A percentile compares a stretch with the other conserved stretches of the same genome.
phyloP scores from a whole-genome alignment of 1,140 invertebrate species.

The Zaprionus ghesquierei region DNA sequence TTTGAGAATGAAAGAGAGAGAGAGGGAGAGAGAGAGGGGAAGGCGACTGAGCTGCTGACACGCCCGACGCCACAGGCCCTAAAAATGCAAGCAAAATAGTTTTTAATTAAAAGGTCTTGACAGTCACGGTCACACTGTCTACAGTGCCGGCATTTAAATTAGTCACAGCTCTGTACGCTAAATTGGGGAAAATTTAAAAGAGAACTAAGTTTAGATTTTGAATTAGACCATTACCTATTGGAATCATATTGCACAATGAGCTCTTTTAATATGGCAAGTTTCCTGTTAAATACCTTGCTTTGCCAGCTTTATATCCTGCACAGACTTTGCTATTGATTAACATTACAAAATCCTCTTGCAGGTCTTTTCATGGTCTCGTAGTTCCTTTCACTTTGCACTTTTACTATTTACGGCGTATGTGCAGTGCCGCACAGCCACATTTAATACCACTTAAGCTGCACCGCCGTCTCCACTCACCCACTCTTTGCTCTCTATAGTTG shows the following conservation, averaged over 20 bases:
- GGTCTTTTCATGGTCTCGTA: slow-evolving; percentile 1
- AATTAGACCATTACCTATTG: background rate
- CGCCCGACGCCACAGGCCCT: slow-evolving; percentile 59
- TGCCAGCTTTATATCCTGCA: background rate
- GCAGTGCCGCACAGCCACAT: slow-evolving; percentile 12
- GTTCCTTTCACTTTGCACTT: background rate
- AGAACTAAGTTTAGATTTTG: background rate
- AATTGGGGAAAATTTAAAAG: background rate
- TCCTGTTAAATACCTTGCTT: background rate
- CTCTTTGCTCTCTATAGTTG: background rate
- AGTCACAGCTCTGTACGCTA: slow-evolving; percentile 5
- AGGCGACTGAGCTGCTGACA: slow-evolving; percentile 1
- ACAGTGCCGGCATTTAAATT: slow-evolving; percentile 46
- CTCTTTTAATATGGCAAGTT: no score
- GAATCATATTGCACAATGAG: background rate
- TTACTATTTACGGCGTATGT: slow-evolving; percentile 16
- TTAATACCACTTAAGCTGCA: slow-evolving; percentile 31
- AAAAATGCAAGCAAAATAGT: slow-evolving; percentile 79
- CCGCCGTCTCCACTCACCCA: background rate
- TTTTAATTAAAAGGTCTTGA: slow-evolving; percentile 76
- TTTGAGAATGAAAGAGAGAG: background rate
- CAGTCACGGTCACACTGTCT: slow-evolving; percentile 44
- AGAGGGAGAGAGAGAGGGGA: background rate
- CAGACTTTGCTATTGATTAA: background rate
- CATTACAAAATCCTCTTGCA: slow-evolving; percentile 5